These are phyloP conservation scores for Pseudochirops corinnae DNA, from an alignment of 2,797 vertebrate species.

Conservation along the genomic window DNA sequence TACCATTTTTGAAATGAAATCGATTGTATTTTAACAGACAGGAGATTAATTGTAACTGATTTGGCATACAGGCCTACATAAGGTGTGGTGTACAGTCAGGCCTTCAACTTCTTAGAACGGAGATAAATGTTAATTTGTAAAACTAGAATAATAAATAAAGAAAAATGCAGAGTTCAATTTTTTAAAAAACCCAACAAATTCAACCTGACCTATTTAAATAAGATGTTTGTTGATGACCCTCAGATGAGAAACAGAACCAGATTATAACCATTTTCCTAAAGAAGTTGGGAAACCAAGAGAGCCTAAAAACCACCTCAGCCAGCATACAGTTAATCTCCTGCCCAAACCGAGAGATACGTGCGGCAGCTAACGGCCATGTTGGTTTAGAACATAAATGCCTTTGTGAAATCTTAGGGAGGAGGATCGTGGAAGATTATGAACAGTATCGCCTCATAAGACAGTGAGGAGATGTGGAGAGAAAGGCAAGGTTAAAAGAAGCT, in stretches of 20 bases:
- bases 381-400: constrained; percentile 4
- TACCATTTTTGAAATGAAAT: background rate
- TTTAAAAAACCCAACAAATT: background rate
- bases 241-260: background rate
- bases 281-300: background rate
- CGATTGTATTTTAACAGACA: background rate
- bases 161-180: background rate
- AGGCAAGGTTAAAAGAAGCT: background rate
- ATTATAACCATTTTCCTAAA: background rate
- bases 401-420: constrained; percentile 5
- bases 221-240: background rate
- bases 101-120: background rate
- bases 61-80: background rate
- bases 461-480: background rate
- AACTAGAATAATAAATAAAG: background rate
- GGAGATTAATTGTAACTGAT: constrained; percentile 9
- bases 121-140: background rate
- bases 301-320: background rate
- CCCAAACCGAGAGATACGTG: background rate
- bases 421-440: background rate
- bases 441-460: constrained; percentile 1
- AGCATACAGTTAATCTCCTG: background rate
- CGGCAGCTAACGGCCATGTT: background rate
- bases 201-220: background rate
- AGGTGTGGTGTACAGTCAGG: background rate